Base-by-base conservation (phyloP, 2,797 vertebrate genomes). In the Oreonectes daqikongensis region DNA sequence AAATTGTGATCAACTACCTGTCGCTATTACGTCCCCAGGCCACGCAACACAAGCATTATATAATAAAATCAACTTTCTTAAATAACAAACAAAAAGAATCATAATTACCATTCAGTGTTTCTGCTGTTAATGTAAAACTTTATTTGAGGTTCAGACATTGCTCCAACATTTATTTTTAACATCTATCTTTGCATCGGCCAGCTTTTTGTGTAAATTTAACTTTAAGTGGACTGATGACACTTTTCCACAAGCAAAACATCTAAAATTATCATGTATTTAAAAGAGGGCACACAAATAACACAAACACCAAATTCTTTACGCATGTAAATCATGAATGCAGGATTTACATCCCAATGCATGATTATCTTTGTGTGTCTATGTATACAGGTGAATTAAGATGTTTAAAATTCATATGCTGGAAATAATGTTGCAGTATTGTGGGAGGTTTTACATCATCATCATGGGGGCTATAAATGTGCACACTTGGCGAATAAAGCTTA, bases 81-180 rank as follows among this genome's bases (percentile, higher is more conserved):
- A n/a, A 14, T 10, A 1, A 46, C 26, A 24, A 44, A 46, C 8
- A 18, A 9, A n/a, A n/a, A n/a, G n/a, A n/a, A n/a, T 30, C 55
- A 17, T 26, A 18, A 30, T 24, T 12, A 18, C 9, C 1, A 52
- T 61, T 0, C 53, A 44, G 40, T 53, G 2, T 2, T 64, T 7
- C 30, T 84, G 2, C 79, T 88, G 87, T 91, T 89, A 83, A 90
- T 93, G 92, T 92, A 93, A 94, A 94, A 93, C 86, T 94, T 94
- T 94, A 94, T 93, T 94, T 92, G 85, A 93, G 92, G 93, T 91
- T 92, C 90, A 91, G 90, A 92, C 91, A 92, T 72, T 50, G 26
- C 65, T 76, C 65, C 66, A 69, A 26, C 57, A 50, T 60, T 76
- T 15, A 68, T 59, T 76, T 50, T 28, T 60, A 76, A n/a, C n/a